These are phyloP conservation scores for Opisthocomus hoazin DNA, from an alignment of 2,113 vertebrate species.

Conservation along the genomic window DNA sequence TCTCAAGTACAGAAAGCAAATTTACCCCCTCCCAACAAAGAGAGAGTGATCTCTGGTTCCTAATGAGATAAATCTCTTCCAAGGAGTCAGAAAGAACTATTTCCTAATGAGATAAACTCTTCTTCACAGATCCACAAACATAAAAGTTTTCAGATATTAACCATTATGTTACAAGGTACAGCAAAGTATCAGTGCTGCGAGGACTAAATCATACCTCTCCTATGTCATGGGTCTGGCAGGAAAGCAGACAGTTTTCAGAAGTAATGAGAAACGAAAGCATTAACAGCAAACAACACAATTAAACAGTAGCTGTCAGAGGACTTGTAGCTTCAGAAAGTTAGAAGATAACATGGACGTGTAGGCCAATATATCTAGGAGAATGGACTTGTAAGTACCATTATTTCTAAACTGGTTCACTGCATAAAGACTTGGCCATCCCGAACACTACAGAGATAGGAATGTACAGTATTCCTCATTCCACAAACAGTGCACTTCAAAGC, in stretches of 20 bases:
- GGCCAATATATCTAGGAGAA: not conserved
- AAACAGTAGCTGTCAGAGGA: not conserved
- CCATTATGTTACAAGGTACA: not conserved
- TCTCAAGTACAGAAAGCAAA: not conserved
- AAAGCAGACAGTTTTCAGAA: not conserved
- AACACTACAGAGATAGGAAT: not conserved
- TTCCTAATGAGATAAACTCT: not conserved
- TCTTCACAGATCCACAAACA: not conserved
- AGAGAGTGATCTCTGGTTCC: not conserved
- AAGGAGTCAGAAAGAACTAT: not conserved
- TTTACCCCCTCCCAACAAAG: not conserved
- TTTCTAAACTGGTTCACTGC: not conserved
- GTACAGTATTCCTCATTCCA: not conserved
- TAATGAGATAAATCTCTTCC: not conserved
- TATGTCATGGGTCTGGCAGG: not conserved
- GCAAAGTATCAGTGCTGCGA: not conserved
- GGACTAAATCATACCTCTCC: not conserved
- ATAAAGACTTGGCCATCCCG: not conserved
- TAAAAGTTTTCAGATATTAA: not conserved
- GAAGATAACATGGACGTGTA: not conserved
- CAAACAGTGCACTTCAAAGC: not conserved
- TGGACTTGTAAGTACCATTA: not conserved
- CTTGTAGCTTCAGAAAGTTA: not conserved
- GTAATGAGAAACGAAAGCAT: not conserved
- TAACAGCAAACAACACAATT: not conserved